Evolutionary conservation across 2,113 vertebrate species (phyloP).

Genomic region (Pseudorhombus dupliciocellatus): DNA sequence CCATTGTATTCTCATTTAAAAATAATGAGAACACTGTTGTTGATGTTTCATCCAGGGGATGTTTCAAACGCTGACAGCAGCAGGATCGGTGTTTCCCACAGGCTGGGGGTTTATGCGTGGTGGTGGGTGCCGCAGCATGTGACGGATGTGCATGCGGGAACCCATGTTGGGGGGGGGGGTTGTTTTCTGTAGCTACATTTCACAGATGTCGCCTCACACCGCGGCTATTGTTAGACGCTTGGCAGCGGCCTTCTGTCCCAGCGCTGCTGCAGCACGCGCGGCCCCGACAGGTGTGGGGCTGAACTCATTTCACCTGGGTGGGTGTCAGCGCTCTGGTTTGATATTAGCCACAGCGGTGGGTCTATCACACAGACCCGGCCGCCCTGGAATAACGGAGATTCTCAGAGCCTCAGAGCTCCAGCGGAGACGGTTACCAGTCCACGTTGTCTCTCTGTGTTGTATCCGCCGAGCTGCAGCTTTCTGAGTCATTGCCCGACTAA

Average conservation of each 20-base stretch:
- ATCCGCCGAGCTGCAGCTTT: constrained; percentile 28
- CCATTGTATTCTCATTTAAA: neutral
- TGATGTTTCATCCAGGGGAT: neutral
- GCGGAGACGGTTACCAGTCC: constrained; percentile 10
- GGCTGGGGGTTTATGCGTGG: neutral
- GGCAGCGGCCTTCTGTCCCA: neutral
- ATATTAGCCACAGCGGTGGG: neutral
- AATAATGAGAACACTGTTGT: neutral
- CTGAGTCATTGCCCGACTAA: constrained; percentile 46
- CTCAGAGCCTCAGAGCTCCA: neutral
- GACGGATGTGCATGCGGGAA: neutral
- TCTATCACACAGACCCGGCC: neutral
- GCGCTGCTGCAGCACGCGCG: neutral
- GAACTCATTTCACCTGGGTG: neutral
- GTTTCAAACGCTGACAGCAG: constrained; percentile 6
- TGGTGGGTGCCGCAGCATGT: neutral
- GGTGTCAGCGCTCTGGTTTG: neutral
- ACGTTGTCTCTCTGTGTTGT: constrained; percentile 14
- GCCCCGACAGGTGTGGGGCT: neutral
- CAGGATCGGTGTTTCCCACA: neutral
- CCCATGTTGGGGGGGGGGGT: neutral
- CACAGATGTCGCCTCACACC: neutral
- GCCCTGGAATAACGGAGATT: neutral
- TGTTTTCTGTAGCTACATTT: neutral
- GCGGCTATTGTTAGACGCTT: neutral